These are phyloP conservation scores for Margaritifera margaritifera DNA, from an alignment of 2,888 invertebrate genomes.

Conservation along the genomic window DNA sequence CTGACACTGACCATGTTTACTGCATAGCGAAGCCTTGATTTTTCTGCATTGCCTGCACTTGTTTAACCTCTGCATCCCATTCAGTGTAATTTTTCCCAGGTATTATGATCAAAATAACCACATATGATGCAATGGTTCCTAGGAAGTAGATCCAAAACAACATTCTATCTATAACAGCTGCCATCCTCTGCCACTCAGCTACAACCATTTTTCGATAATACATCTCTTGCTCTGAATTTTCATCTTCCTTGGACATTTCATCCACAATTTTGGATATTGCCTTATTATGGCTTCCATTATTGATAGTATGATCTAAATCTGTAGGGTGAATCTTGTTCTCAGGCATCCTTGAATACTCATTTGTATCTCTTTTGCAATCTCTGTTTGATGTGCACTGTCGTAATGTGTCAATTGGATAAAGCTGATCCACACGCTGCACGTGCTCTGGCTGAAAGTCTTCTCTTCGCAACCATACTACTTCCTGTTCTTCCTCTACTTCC, in stretches of 20 bases:
- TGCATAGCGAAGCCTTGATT: too few species aligned
- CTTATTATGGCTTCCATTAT: too few species aligned
- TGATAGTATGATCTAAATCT: neutral
- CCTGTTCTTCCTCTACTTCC: conserved; percentile 25
- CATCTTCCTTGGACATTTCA: conserved; percentile 21
- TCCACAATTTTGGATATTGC: neutral
- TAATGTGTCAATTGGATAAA: too few species aligned
- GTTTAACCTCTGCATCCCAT: conserved; percentile 33
- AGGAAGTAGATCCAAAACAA: conserved; percentile 68
- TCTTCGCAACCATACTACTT: conserved; percentile 42
- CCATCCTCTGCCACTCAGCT: conserved; percentile 70
- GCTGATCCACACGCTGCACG: conserved; percentile 1
- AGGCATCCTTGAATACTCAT: neutral
- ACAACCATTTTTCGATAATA: conserved; percentile 55
- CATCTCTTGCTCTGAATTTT: conserved; percentile 29
- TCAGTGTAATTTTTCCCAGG: conserved; percentile 54
- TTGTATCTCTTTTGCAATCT: neutral
- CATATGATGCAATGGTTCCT: conserved; percentile 63
- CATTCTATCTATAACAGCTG: conserved; percentile 65
- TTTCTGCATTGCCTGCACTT: neutral
- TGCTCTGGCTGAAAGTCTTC: conserved; percentile 36
- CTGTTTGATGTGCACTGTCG: too few species aligned
- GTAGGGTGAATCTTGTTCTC: conserved; percentile 3
- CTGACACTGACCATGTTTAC: too few species aligned
- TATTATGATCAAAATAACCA: conserved; percentile 63